Percentiles rank a stretch among this genome's conserved stretches.
These are phyloP conservation scores for Bothrops jararaca DNA, from an alignment of 2,113 vertebrate genomes.

Conservation along the genomic window DNA sequence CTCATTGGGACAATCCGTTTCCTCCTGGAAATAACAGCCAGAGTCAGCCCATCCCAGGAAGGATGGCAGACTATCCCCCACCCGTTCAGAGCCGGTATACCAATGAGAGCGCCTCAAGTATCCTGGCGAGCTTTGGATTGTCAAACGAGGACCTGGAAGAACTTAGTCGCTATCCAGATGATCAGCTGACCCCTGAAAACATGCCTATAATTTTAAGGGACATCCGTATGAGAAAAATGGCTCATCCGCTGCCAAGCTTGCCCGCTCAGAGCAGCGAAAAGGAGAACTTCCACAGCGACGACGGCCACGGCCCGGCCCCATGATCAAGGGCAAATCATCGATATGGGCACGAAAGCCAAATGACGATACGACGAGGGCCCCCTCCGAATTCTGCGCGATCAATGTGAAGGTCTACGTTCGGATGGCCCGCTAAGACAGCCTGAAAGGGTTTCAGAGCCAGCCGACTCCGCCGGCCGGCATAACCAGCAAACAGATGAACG, in stretches of 20 bases:
- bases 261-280: conserved; percentile 62
- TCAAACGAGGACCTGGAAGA: conserved; percentile 91
- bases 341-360: conserved; percentile 89
- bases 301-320: conserved; percentile 58
- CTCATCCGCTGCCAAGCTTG: conserved; percentile 51
- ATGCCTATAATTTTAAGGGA: conserved; percentile 88
- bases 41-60: conserved; percentile 43
- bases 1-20: conserved; percentile 61
- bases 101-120: conserved; percentile 85
- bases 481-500: conserved; percentile 59
- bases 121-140: conserved; percentile 87
- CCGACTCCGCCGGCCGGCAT: conserved; percentile 33
- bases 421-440: conserved; percentile 61
- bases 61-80: conserved; percentile 53
- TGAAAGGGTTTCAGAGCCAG: conserved; percentile 65
- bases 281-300: conserved; percentile 52
- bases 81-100: conserved; percentile 76
- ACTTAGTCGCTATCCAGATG: conserved; percentile 87
- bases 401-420: conserved; percentile 60
- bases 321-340: conserved; percentile 82
- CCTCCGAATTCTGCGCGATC: too few relatives aligned
- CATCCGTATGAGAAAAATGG: conserved; percentile 84
- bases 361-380: conserved; percentile 75
- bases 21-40: conserved; percentile 33
- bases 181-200: conserved; percentile 89